Evolutionary conservation across 1,140 invertebrate genomes (phyloP).

Genomic region (Vanessa tameamea): DNA sequence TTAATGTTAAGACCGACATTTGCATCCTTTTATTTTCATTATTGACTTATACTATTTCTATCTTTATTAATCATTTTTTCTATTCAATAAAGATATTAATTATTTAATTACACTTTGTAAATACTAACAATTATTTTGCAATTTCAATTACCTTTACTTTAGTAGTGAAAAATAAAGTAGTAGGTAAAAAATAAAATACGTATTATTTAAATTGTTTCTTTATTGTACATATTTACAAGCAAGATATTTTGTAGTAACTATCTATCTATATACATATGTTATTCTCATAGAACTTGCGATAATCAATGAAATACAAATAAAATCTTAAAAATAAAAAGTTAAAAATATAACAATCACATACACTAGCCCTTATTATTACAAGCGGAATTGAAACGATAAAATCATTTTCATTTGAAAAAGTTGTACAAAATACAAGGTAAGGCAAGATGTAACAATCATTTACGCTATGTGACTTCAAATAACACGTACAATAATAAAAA

Average conservation of each 20-base stretch:
- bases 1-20: too few relatives aligned
- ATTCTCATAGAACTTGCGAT: slow-evolving; percentile 1
- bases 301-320: not conserved
- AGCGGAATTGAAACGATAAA: not conserved
- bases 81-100: too few relatives aligned
- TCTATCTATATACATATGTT: slow-evolving; percentile 31
- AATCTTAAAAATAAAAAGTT: not conserved
- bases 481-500: slow-evolving; percentile 18
- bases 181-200: slow-evolving; percentile 8
- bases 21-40: too few relatives aligned
- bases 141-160: not conserved
- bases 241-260: slow-evolving; percentile 24
- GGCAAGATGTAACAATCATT: slow-evolving; percentile 36
- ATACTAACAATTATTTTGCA: not conserved
- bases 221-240: slow-evolving; percentile 76
- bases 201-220: slow-evolving; percentile 38
- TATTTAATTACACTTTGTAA: not conserved
- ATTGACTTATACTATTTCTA: too few relatives aligned
- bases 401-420: slow-evolving; percentile 13
- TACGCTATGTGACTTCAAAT: slow-evolving; percentile 28
- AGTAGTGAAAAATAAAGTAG: not conserved
- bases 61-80: too few relatives aligned
- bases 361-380: not conserved
- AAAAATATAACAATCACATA: slow-evolving; percentile 1
- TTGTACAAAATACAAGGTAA: slow-evolving; percentile 18